A percentile compares a stretch with the other conserved stretches of the same genome.
These are phyloP conservation scores for Piscicola geometra DNA, from an alignment of 2,888 invertebrate genomes.

Conservation along the genomic window DNA sequence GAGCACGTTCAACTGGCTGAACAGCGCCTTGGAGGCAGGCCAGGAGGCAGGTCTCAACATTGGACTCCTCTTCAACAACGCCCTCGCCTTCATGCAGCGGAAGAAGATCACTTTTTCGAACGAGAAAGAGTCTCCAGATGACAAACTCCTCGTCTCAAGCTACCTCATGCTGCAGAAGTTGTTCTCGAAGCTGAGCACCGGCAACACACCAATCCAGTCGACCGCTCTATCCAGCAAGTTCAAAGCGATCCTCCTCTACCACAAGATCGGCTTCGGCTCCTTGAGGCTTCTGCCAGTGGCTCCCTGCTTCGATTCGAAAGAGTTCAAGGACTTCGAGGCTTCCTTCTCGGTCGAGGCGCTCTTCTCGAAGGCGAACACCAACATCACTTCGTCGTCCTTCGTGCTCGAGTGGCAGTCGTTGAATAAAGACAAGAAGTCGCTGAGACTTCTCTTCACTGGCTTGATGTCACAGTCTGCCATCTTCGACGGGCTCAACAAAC, in stretches of 20 bases:
- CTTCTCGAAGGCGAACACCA: background rate
- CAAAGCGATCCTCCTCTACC: slow-evolving; percentile 21
- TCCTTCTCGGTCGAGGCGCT: background rate
- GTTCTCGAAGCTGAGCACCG: background rate
- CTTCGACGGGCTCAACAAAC: slow-evolving; percentile 17
- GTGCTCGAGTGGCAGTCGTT: slow-evolving; percentile 25
- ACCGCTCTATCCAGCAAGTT: background rate
- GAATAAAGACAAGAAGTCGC: slow-evolving; percentile 16
- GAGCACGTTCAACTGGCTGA: slow-evolving; percentile 27
- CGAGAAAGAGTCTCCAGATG: background rate
- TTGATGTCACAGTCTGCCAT: slow-evolving; percentile 10
- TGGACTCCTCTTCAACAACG: slow-evolving; percentile 21
- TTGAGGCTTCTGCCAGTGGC: slow-evolving; percentile 20
- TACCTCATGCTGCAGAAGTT: background rate
- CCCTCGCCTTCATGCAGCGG: background rate
- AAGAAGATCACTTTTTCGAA: background rate
- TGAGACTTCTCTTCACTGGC: slow-evolving; percentile 17
- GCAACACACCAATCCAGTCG: slow-evolving; percentile 21
- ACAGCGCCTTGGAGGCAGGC: background rate
- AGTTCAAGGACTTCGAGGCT: slow-evolving; percentile 25
- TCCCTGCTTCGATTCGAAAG: slow-evolving; percentile 17
- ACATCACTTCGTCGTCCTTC: slow-evolving; percentile 4
- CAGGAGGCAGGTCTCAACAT: background rate
- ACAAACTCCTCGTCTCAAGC: background rate
- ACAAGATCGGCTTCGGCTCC: slow-evolving; percentile 30